Evolutionary conservation across 2,888 invertebrate genomes (phyloP), one percentile per base, ranked within the genome.

Genomic region (Pediacus dermestoides): DNA sequence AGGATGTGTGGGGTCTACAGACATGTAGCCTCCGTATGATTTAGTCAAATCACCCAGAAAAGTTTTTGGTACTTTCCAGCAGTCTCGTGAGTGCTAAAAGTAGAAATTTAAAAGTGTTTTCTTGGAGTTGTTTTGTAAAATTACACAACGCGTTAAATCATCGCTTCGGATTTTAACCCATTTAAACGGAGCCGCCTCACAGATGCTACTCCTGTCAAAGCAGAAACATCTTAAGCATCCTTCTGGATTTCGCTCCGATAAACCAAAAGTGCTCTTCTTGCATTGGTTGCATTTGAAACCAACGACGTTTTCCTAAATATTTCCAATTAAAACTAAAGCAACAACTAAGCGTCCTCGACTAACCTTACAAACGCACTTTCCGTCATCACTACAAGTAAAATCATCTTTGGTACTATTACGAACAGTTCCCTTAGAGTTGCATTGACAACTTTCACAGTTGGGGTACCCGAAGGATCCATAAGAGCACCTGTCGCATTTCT

Each of bases 151-250:
- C n/a, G n/a, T n/a, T n/a, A n/a, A n/a, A n/a, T n/a, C n/a, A n/a
- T n/a, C n/a, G n/a, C n/a, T n/a, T 57, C 82, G 77, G 23, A 88
- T 78, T 64, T 88, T 85, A 6, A 85, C 86, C 81, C 95, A 89
- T 1, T 86, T 81, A 42, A 88, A 80, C 14, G 79, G 77, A 1
- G 91, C 87, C 67, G 92, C 89, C 18, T 76, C 72, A 67, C 96
- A 97, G 35, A 76, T 76, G 2, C 80, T 74, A 31, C 87, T 85
- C 57, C 92, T 77, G 0, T 88, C 90, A 70, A 96, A 99, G 72
- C 97, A 99, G 75, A 94, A 97, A 68, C 97, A 99, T 41, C 85
- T 81, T 1, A 91, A 91, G 67, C 97, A 99, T 4, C 97, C 97
- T 35, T 79, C 78, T 0, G 85, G 81, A 67, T 88, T 91, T 27